These are phyloP conservation scores for Pampus argenteus DNA, from an alignment of 2,797 vertebrate genomes.

Conservation along the genomic window DNA sequence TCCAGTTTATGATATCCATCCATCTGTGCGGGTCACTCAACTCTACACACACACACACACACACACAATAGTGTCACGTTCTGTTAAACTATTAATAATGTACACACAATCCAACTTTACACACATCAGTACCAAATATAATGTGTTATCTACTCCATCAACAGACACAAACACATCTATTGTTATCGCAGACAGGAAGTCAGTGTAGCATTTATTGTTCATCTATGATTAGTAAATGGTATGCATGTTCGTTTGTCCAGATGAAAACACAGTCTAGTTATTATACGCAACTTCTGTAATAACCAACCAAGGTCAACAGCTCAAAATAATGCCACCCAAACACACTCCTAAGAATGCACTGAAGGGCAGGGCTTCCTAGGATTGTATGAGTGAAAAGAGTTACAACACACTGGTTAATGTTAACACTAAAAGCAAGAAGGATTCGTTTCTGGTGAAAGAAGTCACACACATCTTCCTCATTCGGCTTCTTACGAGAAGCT, in stretches of 20 bases:
- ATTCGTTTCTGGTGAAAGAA: conserved; percentile 26
- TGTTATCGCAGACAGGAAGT: not conserved
- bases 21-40: conserved; percentile 2
- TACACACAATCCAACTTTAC: not conserved
- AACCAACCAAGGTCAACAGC: conserved; percentile 32
- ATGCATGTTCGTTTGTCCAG: conserved; percentile 48
- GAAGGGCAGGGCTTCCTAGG: conserved; percentile 77
- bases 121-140: conserved; percentile 17
- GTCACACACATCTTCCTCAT: conserved; percentile 8
- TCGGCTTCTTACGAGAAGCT: conserved; percentile 2
- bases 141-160: too few relatives aligned
- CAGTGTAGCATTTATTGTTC: not conserved
- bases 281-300: conserved; percentile 38
- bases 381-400: conserved; percentile 69
- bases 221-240: conserved; percentile 39
- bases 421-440: conserved; percentile 30
- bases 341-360: conserved; percentile 43
- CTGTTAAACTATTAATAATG: conserved; percentile 22
- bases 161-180: not conserved
- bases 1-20: conserved; percentile 33
- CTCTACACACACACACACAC: not conserved
- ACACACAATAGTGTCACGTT: not conserved
- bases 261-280: conserved; percentile 29
- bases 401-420: conserved; percentile 17
- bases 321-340: conserved; percentile 58